These are phyloP conservation scores for Dromas ardeola DNA, from an alignment of 2,113 vertebrate species.

Conservation along the genomic window DNA sequence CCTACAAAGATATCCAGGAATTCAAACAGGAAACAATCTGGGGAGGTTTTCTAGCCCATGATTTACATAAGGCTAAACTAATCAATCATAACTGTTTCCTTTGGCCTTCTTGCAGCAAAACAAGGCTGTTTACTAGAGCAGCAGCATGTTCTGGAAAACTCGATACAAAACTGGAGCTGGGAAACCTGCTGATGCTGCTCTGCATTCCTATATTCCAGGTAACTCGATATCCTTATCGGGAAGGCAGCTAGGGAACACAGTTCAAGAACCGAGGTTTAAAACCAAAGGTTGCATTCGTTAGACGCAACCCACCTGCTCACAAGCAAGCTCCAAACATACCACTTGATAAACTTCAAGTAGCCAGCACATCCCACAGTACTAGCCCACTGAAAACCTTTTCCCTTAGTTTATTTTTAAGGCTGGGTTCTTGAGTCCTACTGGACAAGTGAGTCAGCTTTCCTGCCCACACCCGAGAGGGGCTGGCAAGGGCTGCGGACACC, in stretches of 20 bases:
- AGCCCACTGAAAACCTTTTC: neutral
- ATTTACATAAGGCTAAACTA: neutral
- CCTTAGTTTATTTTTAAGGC: neutral
- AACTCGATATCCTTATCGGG: constrained; percentile 11
- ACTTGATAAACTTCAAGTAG: neutral
- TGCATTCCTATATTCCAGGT: constrained; percentile 1
- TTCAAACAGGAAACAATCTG: constrained; percentile 24
- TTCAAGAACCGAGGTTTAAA: neutral
- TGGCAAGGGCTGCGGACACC: neutral
- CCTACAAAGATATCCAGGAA: neutral
- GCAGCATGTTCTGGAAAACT: neutral
- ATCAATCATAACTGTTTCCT: constrained; percentile 17
- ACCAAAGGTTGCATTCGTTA: neutral
- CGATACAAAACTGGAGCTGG: neutral
- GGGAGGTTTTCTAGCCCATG: neutral
- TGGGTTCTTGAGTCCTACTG: neutral
- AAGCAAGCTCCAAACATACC: neutral
- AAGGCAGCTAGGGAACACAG: neutral
- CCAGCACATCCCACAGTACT: neutral
- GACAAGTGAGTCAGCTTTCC: neutral
- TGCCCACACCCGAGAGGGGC: accelerated
- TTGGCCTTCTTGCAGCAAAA: neutral
- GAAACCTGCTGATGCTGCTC: constrained; percentile 37
- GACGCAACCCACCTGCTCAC: neutral
- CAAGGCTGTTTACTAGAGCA: neutral